phyloP scores from a whole-genome alignment of 2,888 invertebrate species.

The Norana najaformis region DNA sequence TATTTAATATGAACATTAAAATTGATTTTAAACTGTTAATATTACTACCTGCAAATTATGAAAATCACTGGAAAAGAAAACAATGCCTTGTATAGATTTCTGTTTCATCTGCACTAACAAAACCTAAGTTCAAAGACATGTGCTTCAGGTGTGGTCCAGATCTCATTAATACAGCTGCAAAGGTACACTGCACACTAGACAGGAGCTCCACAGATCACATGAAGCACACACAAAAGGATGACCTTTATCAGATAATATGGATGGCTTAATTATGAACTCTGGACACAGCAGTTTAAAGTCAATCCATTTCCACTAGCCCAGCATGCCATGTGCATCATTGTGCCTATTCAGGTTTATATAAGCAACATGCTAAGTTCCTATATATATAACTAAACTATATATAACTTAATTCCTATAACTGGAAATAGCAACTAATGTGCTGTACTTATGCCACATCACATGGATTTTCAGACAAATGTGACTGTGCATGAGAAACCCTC shows the following conservation, averaged over 20 bases:
- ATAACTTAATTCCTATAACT: too few relatives aligned
- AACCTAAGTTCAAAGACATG: not conserved
- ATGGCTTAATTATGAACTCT: not conserved
- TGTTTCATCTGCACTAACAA: not conserved
- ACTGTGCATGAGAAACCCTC: too few relatives aligned
- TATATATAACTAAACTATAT: too few relatives aligned
- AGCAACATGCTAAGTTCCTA: not conserved
- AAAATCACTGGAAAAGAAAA: not conserved
- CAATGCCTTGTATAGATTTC: not conserved
- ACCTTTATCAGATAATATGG: too few relatives aligned
- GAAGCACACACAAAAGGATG: not conserved
- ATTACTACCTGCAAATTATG: not conserved
- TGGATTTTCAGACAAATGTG: too few relatives aligned
- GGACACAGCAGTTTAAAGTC: not conserved
- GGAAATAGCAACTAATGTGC: too few relatives aligned
- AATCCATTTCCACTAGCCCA: not conserved
- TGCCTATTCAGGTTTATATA: not conserved
- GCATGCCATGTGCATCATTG: not conserved
- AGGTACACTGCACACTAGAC: not conserved
- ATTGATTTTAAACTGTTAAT: not conserved
- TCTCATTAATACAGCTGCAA: not conserved
- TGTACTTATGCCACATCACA: too few relatives aligned
- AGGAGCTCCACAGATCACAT: too few relatives aligned
- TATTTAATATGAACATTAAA: not conserved
- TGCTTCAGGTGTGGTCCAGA: not conserved